A percentile compares a stretch with the other conserved stretches of the same genome.
Evolutionary conservation across 2,797 vertebrate species (phyloP).

Genomic region (Picus viridis): DNA sequence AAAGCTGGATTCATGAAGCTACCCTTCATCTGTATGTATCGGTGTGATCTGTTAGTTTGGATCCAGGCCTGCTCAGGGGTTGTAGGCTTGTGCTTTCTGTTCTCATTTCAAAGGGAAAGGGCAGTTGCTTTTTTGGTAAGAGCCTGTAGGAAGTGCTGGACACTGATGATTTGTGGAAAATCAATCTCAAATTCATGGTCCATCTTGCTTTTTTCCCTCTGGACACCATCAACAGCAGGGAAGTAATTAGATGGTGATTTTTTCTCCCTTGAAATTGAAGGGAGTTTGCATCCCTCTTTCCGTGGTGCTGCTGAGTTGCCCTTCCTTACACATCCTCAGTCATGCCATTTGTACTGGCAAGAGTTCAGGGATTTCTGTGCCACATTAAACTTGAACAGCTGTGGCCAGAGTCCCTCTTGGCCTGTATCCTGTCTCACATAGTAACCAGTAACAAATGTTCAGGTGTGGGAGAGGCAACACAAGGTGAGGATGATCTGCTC

Average conservation of each 20-base stretch:
- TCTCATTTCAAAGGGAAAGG: background rate
- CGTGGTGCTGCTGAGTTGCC: background rate
- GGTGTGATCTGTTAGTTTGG: background rate
- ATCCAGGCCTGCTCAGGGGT: background rate
- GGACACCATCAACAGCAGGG: background rate
- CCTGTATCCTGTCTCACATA: background rate
- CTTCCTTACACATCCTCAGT: rapidly evolving
- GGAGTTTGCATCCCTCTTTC: background rate
- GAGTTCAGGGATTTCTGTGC: background rate
- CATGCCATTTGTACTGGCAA: background rate
- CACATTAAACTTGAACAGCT: background rate
- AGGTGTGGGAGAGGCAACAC: background rate
- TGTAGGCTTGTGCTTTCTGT: background rate
- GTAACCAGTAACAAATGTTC: background rate
- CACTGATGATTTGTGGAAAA: background rate
- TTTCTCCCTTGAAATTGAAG: background rate
- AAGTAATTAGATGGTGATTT: background rate
- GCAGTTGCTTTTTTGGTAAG: background rate
- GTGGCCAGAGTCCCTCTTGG: background rate
- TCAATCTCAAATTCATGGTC: background rate
- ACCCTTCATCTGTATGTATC: background rate
- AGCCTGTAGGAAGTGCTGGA: background rate
- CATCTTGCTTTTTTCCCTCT: background rate
- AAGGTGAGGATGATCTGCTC: background rate
- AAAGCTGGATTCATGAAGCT: background rate